These are phyloP conservation scores for Phalanger gymnotis DNA, from an alignment of 2,797 vertebrate genomes.

Conservation along the genomic window DNA sequence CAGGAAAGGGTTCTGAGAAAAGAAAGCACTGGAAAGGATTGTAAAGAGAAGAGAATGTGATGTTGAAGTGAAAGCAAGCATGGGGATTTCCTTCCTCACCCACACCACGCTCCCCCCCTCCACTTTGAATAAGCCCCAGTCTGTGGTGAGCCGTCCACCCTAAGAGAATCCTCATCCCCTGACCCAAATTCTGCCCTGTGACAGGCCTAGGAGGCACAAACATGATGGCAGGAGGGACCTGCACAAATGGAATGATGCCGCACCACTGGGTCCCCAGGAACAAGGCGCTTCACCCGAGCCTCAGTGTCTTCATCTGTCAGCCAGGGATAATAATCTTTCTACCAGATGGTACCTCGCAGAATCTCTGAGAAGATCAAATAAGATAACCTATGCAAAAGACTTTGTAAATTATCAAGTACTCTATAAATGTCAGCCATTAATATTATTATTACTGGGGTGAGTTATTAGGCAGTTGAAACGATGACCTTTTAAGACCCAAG, in stretches of 20 bases:
- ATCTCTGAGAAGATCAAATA: not conserved
- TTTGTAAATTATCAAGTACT: not conserved
- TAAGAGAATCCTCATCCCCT: not conserved
- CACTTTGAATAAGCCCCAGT: not conserved
- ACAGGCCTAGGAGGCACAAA: not conserved
- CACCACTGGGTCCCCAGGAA: not conserved
- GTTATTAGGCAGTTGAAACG: not conserved
- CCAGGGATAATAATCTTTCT: not conserved
- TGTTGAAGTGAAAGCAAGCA: not conserved
- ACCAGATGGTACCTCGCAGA: not conserved
- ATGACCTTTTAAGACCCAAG: not conserved
- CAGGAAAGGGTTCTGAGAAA: not conserved
- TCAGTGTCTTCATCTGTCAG: not conserved
- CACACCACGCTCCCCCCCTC: not conserved
- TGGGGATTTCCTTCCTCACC: not conserved
- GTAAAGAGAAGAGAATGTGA: not conserved
- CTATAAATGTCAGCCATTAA: not conserved
- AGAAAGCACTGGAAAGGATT: not conserved
- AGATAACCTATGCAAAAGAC: not conserved
- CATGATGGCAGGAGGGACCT: not conserved
- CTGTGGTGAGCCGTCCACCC: not conserved
- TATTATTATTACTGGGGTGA: not conserved
- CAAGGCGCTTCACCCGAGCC: not conserved
- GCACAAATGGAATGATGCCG: not conserved
- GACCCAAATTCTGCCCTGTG: not conserved